phyloP scores from a whole-genome alignment of 2,113 vertebrate species.

The Tetrao urogallus region DNA sequence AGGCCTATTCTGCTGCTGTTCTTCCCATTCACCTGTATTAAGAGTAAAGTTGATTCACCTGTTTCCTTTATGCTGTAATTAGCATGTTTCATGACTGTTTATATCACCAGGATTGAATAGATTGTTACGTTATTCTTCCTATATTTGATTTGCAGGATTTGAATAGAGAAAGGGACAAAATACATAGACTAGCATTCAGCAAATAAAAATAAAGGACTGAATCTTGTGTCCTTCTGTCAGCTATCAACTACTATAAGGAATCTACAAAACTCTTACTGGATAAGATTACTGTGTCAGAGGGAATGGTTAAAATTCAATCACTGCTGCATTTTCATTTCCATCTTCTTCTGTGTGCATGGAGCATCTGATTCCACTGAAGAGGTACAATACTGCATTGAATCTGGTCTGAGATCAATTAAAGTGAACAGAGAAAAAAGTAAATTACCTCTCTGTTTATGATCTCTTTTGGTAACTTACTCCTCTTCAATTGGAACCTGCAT shows the following conservation, averaged over 20 bases:
- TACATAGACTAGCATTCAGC: not conserved
- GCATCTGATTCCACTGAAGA: not conserved
- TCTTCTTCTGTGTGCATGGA: not conserved
- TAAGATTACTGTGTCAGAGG: not conserved
- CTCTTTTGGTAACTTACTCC: not conserved
- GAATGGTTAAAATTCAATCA: not conserved
- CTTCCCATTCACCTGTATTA: conserved; percentile 55
- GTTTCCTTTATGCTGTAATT: conserved; percentile 65
- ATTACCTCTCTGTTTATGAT: no score
- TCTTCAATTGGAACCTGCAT: not conserved
- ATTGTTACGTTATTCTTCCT: not conserved
- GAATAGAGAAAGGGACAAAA: not conserved
- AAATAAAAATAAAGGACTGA: not conserved
- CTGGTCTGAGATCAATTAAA: not conserved
- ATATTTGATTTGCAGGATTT: not conserved
- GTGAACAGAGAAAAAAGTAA: not conserved
- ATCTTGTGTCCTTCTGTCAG: not conserved
- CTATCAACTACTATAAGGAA: not conserved
- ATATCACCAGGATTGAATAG: not conserved
- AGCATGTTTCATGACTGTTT: conserved; percentile 42
- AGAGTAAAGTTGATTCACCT: conserved; percentile 78
- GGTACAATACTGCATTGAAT: not conserved
- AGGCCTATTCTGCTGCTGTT: not conserved
- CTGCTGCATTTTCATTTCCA: not conserved
- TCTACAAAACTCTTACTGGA: not conserved